These are phyloP conservation scores for Dromas ardeola DNA, from an alignment of 2,113 vertebrate genomes.

Conservation along the genomic window DNA sequence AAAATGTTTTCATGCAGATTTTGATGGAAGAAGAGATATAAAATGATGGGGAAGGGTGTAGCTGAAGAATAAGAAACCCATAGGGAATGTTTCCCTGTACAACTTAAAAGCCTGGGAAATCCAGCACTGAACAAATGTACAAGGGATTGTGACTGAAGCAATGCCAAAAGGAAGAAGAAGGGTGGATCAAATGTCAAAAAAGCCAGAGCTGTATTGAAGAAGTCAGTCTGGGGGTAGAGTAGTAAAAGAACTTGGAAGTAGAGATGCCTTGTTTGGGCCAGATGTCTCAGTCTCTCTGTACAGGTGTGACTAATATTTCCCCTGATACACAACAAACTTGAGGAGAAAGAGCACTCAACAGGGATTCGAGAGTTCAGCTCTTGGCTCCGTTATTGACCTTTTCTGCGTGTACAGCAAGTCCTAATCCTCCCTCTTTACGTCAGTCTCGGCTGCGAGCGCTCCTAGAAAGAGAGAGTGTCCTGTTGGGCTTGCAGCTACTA, in stretches of 20 bases:
- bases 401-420: background rate
- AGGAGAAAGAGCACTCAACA: background rate
- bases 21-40: constrained; percentile 38
- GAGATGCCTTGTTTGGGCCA: background rate
- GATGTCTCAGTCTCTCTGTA: constrained; percentile 7
- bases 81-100: constrained; percentile 4
- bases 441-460: background rate
- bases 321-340: constrained; percentile 4
- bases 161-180: constrained; percentile 47
- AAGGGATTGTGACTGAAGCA: constrained; percentile 43
- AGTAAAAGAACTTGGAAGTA: constrained; percentile 28
- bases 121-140: constrained; percentile 25
- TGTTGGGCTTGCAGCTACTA: background rate
- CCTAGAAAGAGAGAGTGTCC: background rate
- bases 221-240: background rate
- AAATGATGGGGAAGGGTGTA: background rate
- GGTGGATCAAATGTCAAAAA: constrained; percentile 38
- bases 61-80: constrained; percentile 5
- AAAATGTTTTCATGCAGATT: background rate
- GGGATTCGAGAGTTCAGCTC: background rate
- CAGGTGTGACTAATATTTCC: constrained; percentile 54
- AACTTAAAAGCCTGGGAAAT: constrained; percentile 47
- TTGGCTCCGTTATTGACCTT: background rate
- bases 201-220: background rate
- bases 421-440: background rate